Conservation (phyloP, 2,113 vertebrate genomes). For the Ochotona princeps region DNA sequence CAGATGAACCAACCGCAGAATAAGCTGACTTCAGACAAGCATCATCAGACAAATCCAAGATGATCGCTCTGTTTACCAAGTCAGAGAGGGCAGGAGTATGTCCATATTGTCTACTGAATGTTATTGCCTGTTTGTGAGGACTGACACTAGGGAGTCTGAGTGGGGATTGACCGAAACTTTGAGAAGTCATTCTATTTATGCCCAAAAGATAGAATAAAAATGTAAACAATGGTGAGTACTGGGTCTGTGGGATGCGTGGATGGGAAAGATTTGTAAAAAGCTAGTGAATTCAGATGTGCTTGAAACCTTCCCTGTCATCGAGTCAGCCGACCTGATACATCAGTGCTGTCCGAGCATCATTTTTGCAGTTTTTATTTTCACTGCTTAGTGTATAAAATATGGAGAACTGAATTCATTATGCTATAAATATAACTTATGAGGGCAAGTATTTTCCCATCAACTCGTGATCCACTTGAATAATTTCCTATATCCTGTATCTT, state of each 20-base stretch:
- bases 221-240: neutral
- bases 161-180: neutral
- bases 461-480: constrained; percentile 45
- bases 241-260: neutral
- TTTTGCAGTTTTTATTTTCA: neutral
- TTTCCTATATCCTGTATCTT: neutral
- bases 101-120: neutral
- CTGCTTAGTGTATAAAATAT: constrained; percentile 12
- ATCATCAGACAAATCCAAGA: constrained; percentile 40
- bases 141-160: neutral
- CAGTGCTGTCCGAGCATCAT: neutral
- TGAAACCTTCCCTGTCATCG: neutral
- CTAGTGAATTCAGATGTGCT: neutral
- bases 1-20: constrained; percentile 42
- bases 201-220: neutral
- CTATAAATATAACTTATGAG: constrained; percentile 28
- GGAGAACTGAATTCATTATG: neutral
- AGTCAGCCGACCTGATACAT: neutral
- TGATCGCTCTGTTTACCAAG: constrained; percentile 44
- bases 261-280: constrained; percentile 39
- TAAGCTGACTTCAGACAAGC: constrained; percentile 14
- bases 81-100: neutral
- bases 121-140: neutral
- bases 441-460: constrained; percentile 3
- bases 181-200: constrained; percentile 26